Base-by-base conservation (phyloP, 2,888 invertebrate species). In the Osmoderma eremita region DNA sequence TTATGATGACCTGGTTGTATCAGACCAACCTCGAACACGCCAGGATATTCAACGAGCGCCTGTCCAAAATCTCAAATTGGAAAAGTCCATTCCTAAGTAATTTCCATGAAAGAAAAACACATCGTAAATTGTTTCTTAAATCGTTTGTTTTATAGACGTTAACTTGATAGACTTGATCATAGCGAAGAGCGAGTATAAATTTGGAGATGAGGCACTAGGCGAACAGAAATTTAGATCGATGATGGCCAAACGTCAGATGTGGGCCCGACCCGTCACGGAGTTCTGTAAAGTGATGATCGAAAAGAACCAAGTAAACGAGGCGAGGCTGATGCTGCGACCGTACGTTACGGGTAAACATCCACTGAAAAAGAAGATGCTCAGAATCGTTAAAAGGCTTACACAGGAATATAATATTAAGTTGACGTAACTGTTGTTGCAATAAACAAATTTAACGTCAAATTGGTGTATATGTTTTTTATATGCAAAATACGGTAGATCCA, bases 181-280 rank as follows among this genome's bases (percentile, higher is more conserved):
- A 22, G 58, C 58, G 10, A 24, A 3, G 24, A 45, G 58, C 24
- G 58, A 58, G 17, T 58, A 13, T 10, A 8, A 45, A 6, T 45
- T 45, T 12, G 58, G 58, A 4, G 15, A 45, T 1, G 42, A 42
- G 12, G 15, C 3, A 24, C 3, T 15, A 4, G 58, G 58, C 1
- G 58, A 58, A 30, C n/a, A 1, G 4, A 15, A 42, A 42, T 58
- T 58, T 24, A 42, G 12, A 10, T 15, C 24, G 24, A 1, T 58
- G 45, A 42, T 58, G n/a, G 12, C 4, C 10, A 30, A 12, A 30
- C 58, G 58, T 2, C 15, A n/a, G 8, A 5, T 2, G 15, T 58
- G 58, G 58, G 42, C 42, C 2, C 17, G 30, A 2, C 58, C 58
- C 0, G 45, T 58, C 4, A 58, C 42, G 13, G 58, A 58, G 17